Percentiles rank a stretch among this genome's conserved stretches.
These are phyloP conservation scores for Pristis pectinata DNA, from an alignment of 2,797 vertebrate species.

Conservation along the genomic window DNA sequence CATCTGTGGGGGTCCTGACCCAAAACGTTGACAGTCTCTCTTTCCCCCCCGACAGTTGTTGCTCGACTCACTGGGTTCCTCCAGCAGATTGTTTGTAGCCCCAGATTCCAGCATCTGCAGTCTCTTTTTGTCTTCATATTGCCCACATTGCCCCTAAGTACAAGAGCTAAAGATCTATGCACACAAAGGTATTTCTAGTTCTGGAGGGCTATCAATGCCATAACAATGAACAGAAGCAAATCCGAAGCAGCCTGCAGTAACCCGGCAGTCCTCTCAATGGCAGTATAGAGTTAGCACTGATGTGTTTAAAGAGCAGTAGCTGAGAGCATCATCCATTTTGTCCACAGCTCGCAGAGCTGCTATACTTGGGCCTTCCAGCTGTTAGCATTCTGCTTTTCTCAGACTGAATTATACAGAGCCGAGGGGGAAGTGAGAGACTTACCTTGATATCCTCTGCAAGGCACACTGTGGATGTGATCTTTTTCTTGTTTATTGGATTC, in stretches of 20 bases:
- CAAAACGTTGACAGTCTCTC: no score
- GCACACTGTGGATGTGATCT: not conserved
- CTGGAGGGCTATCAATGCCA: not conserved
- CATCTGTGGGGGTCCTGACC: no score
- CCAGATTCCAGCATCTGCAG: no score
- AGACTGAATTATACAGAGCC: not conserved
- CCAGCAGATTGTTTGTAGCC: no score
- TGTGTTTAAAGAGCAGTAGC: not conserved
- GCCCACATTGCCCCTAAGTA: no score
- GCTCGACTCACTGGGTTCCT: no score
- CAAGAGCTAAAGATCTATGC: not conserved
- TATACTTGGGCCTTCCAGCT: not conserved
- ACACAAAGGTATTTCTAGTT: no score
- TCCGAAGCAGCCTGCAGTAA: not conserved
- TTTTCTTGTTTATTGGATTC: not conserved
- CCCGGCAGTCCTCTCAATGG: not conserved
- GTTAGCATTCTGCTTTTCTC: not conserved
- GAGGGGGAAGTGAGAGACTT: no score
- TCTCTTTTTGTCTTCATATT: no score
- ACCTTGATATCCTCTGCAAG: not conserved
- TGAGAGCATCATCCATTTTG: not conserved
- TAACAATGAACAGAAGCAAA: not conserved
- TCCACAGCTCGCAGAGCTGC: not conserved
- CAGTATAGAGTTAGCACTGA: not conserved
- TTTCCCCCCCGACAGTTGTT: no score